These are phyloP conservation scores for Cybosia mesomella DNA, from an alignment of 2,888 invertebrate genomes.

Conservation along the genomic window DNA sequence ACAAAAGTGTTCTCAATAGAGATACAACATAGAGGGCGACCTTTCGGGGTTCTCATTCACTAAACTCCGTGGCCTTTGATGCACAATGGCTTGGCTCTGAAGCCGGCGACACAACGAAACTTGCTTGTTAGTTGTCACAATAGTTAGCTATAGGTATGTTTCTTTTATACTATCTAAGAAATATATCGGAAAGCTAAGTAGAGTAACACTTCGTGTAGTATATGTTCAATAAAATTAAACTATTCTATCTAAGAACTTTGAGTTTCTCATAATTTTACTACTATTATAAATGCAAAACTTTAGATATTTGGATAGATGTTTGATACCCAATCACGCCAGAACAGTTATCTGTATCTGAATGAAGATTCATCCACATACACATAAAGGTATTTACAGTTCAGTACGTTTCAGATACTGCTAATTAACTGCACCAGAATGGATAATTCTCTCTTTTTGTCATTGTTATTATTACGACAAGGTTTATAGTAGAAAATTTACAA, in stretches of 20 bases:
- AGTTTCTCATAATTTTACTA: neutral
- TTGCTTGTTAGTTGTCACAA: constrained; percentile 57
- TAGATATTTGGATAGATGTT: too few relatives aligned
- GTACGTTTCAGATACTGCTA: too few relatives aligned
- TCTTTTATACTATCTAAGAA: constrained; percentile 6
- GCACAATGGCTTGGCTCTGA: constrained; percentile 69
- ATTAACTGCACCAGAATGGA: too few relatives aligned
- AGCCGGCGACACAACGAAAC: constrained; percentile 57
- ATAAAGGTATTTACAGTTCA: too few relatives aligned
- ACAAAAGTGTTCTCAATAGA: constrained; percentile 67
- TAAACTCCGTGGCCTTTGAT: constrained; percentile 75
- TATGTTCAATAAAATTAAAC: constrained; percentile 24
- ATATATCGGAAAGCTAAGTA: constrained; percentile 18
- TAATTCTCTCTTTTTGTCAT: too few relatives aligned
- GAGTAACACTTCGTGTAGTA: constrained; percentile 14
- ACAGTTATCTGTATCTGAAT: too few relatives aligned
- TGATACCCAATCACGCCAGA: too few relatives aligned
- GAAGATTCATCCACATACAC: too few relatives aligned
- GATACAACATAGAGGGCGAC: constrained; percentile 71
- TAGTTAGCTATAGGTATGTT: constrained; percentile 37
- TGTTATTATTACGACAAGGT: too few relatives aligned
- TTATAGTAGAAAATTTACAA: too few relatives aligned
- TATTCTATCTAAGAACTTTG: neutral
- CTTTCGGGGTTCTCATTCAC: constrained; percentile 72
- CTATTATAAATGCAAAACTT: too few relatives aligned